Evolutionary conservation across 2,113 vertebrate species (phyloP), one percentile per base, ranked within the genome.

Genomic region (Urocynchramus pylzowi): DNA sequence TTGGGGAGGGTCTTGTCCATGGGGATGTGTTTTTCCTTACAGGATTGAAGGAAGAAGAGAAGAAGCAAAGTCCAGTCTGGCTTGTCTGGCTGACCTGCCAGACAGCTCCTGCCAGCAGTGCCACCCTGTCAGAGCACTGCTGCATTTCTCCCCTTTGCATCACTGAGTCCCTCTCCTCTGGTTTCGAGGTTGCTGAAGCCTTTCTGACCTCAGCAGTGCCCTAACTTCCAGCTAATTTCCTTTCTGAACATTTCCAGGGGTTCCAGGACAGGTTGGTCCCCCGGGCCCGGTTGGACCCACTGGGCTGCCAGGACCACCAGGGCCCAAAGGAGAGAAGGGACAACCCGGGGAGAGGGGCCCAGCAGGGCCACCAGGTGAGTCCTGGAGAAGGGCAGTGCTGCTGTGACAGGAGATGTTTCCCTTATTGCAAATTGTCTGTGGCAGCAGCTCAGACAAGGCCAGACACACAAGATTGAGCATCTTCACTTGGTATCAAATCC

Each of bases 281-380:
- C 97, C 98, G 2, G 98, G 98, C 30, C 98, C 98, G 0, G 95
- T 95, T 13, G 98, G 98, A 9, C 98, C 98, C 74, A 97, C 95
- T 10, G 98, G 98, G 60, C 96, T 97, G 30, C 93, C 97, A 77
- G 97, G 97, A 81, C 96, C 96, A 17, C 97, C 97, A n/a, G 98
- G 98, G 18, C 97, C 98, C 53, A 98, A 98, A 96, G 98, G 98
- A 60, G 98, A 98, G 93, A 95, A 91, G 54, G 98, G 98, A 52
- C 97, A 98, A 21, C 90, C 95, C 0, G 99, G 99, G 8, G 96
- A 98, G 89, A 98, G 94, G 60, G 98, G 98, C 50, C 98, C 97
- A 0, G 96, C 97, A 8, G 99, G 99, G 80, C 98, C 98, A 56
- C 97, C 97, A 28, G 99, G 99, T 99, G 96, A 98, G 97, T 88